Conservation (phyloP, 2,888 invertebrate species). For the Agrypnus murinus region DNA sequence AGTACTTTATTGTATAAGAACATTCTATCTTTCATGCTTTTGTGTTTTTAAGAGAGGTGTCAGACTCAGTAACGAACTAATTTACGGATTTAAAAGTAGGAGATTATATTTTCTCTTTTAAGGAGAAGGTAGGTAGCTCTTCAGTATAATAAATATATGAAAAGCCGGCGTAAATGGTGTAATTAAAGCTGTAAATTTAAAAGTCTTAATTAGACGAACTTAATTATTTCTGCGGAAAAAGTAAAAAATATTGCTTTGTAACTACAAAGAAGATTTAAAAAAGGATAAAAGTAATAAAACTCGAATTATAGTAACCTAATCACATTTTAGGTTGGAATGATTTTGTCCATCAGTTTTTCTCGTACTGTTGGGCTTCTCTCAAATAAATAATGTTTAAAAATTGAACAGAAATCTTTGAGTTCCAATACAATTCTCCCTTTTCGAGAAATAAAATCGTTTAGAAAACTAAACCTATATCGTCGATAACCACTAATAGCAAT, state of each 20-base stretch:
- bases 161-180: background rate
- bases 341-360: too few relatives aligned
- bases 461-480: too few relatives aligned
- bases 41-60: constrained; percentile 5
- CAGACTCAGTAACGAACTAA: constrained; percentile 1
- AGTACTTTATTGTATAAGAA: constrained; percentile 3
- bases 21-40: constrained; percentile 2
- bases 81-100: background rate
- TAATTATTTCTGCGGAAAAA: background rate
- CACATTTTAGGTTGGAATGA: too few relatives aligned
- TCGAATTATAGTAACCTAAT: too few relatives aligned
- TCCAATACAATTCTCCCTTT: too few relatives aligned
- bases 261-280: too few relatives aligned
- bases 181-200: constrained; percentile 8
- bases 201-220: constrained; percentile 11
- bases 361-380: too few relatives aligned
- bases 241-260: too few relatives aligned
- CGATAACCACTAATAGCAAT: constrained; percentile 3
- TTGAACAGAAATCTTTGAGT: too few relatives aligned
- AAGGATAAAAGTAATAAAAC: too few relatives aligned
- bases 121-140: background rate
- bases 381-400: too few relatives aligned
- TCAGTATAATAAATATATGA: constrained; percentile 11
- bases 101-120: background rate
- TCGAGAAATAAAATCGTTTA: too few relatives aligned